These are phyloP conservation scores for Acromyrmex echinatior DNA, from an alignment of 1,140 invertebrate genomes.

Conservation along the genomic window DNA sequence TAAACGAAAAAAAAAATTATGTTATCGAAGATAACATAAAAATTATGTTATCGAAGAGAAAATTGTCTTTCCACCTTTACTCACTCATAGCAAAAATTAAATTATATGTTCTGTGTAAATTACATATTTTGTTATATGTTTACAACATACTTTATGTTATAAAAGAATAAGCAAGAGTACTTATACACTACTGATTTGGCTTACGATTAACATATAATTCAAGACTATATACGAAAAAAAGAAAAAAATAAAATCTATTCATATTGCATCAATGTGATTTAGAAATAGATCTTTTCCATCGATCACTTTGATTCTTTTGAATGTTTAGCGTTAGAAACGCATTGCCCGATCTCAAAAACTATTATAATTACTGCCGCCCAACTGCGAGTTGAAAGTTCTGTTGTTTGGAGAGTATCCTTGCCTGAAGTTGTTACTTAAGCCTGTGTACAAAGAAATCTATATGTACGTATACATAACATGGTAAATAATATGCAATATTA, in stretches of 20 bases:
- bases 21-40: constrained; percentile 23
- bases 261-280: constrained; percentile 30
- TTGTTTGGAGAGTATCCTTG: constrained; percentile 83
- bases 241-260: constrained; percentile 9
- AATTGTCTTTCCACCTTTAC: constrained; percentile 1
- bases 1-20: background rate
- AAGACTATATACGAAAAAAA: constrained; percentile 22
- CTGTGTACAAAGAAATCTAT: constrained; percentile 63
- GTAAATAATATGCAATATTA: background rate
- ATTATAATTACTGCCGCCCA: constrained; percentile 86
- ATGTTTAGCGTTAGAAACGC: constrained; percentile 71
- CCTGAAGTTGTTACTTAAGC: constrained; percentile 85
- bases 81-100: background rate
- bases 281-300: constrained; percentile 12
- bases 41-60: constrained; percentile 20
- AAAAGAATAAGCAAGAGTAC: constrained; percentile 25
- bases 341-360: constrained; percentile 82
- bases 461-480: background rate
- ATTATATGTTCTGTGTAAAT: background rate
- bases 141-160: background rate
- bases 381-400: constrained; percentile 84
- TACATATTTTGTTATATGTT: background rate
- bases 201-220: constrained; percentile 48
- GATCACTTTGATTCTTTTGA: constrained; percentile 65
- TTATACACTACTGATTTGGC: constrained; percentile 30